Evolutionary conservation across 2,113 vertebrate species (phyloP).

Genomic region (Pygathrix nemaeus): DNA sequence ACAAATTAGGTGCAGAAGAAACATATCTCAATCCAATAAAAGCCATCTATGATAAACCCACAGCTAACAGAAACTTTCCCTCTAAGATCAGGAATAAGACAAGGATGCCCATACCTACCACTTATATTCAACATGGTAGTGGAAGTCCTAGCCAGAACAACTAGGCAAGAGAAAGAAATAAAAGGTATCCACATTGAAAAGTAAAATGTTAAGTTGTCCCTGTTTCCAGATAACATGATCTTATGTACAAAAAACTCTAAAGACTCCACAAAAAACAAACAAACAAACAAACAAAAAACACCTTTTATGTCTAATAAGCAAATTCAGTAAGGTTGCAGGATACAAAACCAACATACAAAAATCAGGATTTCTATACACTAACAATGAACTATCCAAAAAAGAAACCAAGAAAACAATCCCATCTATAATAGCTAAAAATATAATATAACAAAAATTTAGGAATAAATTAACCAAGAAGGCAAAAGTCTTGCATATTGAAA

Average conservation of each 20-base stretch:
- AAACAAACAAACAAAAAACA: neutral
- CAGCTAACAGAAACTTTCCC: neutral
- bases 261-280: too few species aligned
- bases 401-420: conserved; percentile 13
- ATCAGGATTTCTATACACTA: neutral
- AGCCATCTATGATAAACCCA: neutral
- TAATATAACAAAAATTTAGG: neutral
- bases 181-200: neutral
- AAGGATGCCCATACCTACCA: too few species aligned
- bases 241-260: neutral
- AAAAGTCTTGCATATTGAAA: neutral
- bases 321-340: neutral
- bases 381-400: neutral
- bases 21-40: neutral
- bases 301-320: neutral
- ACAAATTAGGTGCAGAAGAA: neutral
- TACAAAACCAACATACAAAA: neutral
- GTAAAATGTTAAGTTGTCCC: neutral
- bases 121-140: neutral
- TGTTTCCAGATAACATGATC: neutral
- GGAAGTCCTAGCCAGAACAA: neutral
- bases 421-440: neutral
- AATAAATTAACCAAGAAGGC: neutral
- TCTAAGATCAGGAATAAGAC: neutral
- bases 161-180: neutral